Evolutionary conservation across 92 coral and sea anemone genomes (phyloP).

Genomic region (Epizoanthus ramosus): DNA sequence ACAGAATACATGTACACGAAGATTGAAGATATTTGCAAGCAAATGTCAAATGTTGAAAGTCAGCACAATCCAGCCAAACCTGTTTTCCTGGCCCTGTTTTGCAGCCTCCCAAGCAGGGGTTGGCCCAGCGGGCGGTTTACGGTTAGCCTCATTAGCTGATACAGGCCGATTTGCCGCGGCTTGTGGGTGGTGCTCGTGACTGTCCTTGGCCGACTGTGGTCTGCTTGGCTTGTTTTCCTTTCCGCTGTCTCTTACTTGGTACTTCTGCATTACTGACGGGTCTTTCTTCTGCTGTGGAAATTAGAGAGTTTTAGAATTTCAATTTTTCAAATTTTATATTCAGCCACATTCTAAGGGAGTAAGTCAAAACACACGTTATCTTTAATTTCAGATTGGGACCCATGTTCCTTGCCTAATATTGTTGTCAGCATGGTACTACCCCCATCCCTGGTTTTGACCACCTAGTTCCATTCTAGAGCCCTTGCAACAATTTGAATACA

Average conservation of each 20-base stretch:
- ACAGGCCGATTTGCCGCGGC: slow-evolving; percentile 73
- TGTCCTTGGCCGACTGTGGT: slow-evolving; percentile 67
- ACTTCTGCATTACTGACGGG: slow-evolving; percentile 85
- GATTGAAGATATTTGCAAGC: no score
- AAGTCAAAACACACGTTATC: no score
- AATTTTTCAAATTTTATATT: neutral
- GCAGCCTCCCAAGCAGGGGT: slow-evolving; percentile 95
- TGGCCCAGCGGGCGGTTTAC: slow-evolving; percentile 59
- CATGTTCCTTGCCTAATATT: no score
- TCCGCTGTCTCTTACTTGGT: slow-evolving; percentile 63
- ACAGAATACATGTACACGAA: no score
- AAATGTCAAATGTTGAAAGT: no score
- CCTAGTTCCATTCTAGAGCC: no score
- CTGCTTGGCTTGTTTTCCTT: slow-evolving; percentile 70
- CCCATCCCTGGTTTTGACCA: no score
- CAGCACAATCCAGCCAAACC: slow-evolving; percentile 34
- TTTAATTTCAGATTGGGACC: no score
- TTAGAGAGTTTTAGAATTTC: neutral
- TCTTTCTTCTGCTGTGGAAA: slow-evolving; percentile 66
- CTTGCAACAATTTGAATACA: no score
- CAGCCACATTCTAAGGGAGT: neutral
- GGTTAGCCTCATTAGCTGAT: slow-evolving; percentile 80
- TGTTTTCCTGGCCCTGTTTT: slow-evolving; percentile 84
- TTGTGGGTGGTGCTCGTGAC: slow-evolving; percentile 46
- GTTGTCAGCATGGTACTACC: no score